Base-by-base conservation (phyloP, 2,888 invertebrate genomes). In the Gisinianus flammeolus region DNA sequence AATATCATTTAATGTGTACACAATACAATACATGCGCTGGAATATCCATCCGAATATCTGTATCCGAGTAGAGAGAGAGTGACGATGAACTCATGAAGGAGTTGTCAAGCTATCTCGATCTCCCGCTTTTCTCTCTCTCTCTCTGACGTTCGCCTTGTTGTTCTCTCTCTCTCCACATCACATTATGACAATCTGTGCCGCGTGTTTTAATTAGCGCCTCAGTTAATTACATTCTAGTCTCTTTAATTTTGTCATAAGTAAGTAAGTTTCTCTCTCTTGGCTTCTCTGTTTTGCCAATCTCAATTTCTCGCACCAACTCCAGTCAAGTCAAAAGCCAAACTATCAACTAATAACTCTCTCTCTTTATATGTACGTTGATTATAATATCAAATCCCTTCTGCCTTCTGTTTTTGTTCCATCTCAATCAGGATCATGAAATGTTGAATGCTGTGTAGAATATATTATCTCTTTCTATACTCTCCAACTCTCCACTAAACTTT, bases 131-230 rank as follows among this genome's bases (percentile, higher is more conserved):
- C 52, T 26, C n/a, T 22, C 22, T 8, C 26, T 19, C n/a, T 70
- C 76, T 10, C 31, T 69, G 52, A 12, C 67, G n/a, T 26, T 30
- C 72, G 62, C 72, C 24, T 72, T 56, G 22, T 30, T 64, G 24
- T 28, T 71, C 75, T 77, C 77, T 74, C 71, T 68, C 67, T 80
- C 79, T 78, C 80, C 80, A 81, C 81, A 79, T 84, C 81, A 83
- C 84, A 84, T 84, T 84, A 84, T 84, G 84, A 83, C 84, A 84
- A 84, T 84, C 84, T 84, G 84, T 77, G 79, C 82, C 82, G 78
- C 81, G 76, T 79, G 82, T 84, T 83, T 84, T 84, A 84, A 84
- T 84, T 84, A 82, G 84, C 82, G 81, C 80, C 80, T 80, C 81
- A 83, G 80, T 80, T 83, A 84, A 84, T 83, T 84, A 84, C 79